Base-by-base conservation (phyloP, 2,888 invertebrate genomes). In the Actias luna region DNA sequence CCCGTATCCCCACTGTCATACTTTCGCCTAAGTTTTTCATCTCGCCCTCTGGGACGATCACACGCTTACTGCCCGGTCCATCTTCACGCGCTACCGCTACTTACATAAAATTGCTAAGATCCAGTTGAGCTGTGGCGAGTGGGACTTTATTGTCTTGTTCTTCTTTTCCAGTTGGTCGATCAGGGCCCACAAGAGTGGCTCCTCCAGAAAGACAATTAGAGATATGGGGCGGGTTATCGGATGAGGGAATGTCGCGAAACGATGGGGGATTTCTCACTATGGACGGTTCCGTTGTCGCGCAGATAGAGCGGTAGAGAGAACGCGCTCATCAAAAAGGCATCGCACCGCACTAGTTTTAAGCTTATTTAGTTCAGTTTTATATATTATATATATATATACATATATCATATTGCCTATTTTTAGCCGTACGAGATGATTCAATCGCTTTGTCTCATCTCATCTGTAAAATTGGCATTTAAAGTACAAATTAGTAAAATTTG, bases 151-250 rank as follows among this genome's bases (percentile, higher is more conserved):
- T 89, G 89, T 89, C 91, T 85, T 92, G 89, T 92, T 92, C 89
- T 92, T 92, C 91, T 92, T 92, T 92, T 92, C 88, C 92, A 92
- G 92, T 88, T 92, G 92, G 92, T 92, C 90, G 92, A 92, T 91
- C 92, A 92, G 92, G 92, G 91, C 85, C 90, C 90, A 88, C 91
- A 92, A 91, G 92, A 92, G 90, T 92, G 92, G 92, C 92, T 92
- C 85, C 84, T 92, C 89, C 92, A 89, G 92, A 92, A 92, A 92
- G 92, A 92, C 90, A 92, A 92, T 92, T 92, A 92, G 89, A 87
- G 79, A 84, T 89, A 87, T 79, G 87, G 88, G 88, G 84, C 87
- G 88, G 88, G 89, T 89, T 84, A 80, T 87, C 87, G 83, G 88
- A 87, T 84, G 89, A 84, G 90, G 90, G 90, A 82, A 87, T 85